phyloP scores from a whole-genome alignment of 2,797 vertebrate species.

The Carcharodon carcharias region DNA sequence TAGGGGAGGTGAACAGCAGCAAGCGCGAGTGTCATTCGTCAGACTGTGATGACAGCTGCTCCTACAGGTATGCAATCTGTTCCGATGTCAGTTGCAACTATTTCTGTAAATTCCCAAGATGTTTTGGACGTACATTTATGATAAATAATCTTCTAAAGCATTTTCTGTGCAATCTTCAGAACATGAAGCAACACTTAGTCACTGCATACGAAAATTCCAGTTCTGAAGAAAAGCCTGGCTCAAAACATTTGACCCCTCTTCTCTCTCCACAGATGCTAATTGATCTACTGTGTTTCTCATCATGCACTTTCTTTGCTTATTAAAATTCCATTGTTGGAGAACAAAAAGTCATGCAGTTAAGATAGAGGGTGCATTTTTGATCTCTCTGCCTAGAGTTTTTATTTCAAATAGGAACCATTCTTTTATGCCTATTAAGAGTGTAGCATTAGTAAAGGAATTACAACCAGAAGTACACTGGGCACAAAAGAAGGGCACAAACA shows the following conservation, averaged over 20 bases:
- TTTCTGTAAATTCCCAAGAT: neutral
- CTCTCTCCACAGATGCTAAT: neutral
- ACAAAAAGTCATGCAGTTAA: neutral
- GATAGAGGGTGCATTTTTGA: neutral
- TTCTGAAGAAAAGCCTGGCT: neutral
- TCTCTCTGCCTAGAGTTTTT: neutral
- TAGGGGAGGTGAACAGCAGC: slow-evolving; percentile 78
- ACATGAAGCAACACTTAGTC: neutral
- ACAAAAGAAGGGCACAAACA: neutral
- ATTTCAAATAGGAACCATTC: neutral
- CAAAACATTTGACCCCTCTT: neutral
- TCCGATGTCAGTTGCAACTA: neutral
- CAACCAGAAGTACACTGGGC: neutral
- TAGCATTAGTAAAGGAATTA: neutral
- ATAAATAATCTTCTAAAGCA: neutral
- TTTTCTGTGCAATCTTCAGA: neutral
- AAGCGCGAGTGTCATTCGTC: slow-evolving; percentile 88
- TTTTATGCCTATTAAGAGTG: neutral
- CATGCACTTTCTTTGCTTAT: neutral
- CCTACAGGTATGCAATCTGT: slow-evolving; percentile 72
- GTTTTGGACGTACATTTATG: neutral
- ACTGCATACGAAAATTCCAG: neutral
- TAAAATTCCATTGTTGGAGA: neutral
- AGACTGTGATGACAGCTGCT: slow-evolving; percentile 77
- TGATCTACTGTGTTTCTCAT: neutral